A percentile compares a stretch with the other conserved stretches of the same genome.
These are phyloP conservation scores for Pammene fasciana DNA, from an alignment of 2,888 invertebrate genomes.

Conservation along the genomic window DNA sequence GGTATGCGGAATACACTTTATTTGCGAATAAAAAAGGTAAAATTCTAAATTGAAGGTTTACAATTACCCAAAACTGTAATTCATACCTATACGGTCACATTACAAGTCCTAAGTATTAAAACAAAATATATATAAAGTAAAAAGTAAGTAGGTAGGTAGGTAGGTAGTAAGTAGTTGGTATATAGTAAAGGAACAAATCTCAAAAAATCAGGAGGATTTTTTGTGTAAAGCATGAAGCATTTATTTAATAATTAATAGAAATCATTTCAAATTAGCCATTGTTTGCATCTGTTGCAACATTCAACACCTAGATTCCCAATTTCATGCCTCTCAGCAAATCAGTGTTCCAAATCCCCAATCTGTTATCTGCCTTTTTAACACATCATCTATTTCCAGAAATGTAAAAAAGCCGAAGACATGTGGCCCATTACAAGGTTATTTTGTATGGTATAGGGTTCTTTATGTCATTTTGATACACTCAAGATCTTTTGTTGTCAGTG, in stretches of 20 bases:
- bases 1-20: too few species aligned
- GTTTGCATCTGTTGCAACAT: conserved; percentile 34
- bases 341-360: conserved; percentile 57
- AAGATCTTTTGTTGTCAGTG: conserved; percentile 71
- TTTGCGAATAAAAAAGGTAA: too few species aligned
- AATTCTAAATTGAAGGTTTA: too few species aligned
- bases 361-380: conserved; percentile 78
- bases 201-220: too few species aligned
- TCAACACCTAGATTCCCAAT: conserved; percentile 18
- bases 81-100: too few species aligned
- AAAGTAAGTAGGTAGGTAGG: too few species aligned
- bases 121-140: too few species aligned
- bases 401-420: conserved; percentile 67
- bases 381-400: conserved; percentile 78
- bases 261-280: conserved; percentile 5
- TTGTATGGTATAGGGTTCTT: conserved; percentile 73
- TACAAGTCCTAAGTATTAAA: too few species aligned
- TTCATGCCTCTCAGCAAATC: conserved; percentile 37
- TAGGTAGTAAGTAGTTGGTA: too few species aligned
- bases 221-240: too few species aligned
- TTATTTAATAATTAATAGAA: not conserved
- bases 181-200: too few species aligned
- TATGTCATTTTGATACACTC: conserved; percentile 83
- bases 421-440: conserved; percentile 77
- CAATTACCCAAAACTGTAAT: too few species aligned